Evolutionary conservation across 2,113 vertebrate species (phyloP).

Genomic region (Hippocampus abdominalis): DNA sequence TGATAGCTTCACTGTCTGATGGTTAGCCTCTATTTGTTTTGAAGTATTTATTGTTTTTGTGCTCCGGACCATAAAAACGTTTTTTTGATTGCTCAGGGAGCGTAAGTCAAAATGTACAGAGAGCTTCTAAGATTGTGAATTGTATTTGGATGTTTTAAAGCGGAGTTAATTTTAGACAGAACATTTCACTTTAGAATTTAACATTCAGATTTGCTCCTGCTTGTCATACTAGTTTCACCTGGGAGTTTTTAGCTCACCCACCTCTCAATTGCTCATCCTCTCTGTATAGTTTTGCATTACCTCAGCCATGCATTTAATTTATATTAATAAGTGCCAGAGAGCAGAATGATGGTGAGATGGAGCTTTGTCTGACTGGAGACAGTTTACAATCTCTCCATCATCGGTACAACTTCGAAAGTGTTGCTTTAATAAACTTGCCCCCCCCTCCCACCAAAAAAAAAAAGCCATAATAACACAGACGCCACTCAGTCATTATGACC

Average conservation of each 20-base stretch:
- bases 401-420: not conserved
- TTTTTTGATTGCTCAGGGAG: not conserved
- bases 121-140: not conserved
- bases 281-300: not conserved
- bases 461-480: not conserved
- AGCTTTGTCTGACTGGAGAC: not conserved
- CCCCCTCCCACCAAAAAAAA: not conserved
- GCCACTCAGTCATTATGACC: slow-evolving; percentile 2
- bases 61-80: not conserved
- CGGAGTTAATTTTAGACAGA: not conserved
- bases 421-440: not conserved
- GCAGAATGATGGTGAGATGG: not conserved
- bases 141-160: not conserved
- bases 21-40: slow-evolving; percentile 3
- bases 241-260: not conserved
- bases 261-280: no score
- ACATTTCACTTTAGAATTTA: not conserved
- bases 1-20: slow-evolving; percentile 19
- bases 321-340: not conserved
- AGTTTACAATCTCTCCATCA: not conserved
- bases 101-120: not conserved
- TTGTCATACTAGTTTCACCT: not conserved
- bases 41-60: slow-evolving; percentile 1
- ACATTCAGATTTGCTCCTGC: not conserved
- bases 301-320: not conserved